Conservation (phyloP, 2,797 vertebrate species). For the Galagoides demidoff region DNA sequence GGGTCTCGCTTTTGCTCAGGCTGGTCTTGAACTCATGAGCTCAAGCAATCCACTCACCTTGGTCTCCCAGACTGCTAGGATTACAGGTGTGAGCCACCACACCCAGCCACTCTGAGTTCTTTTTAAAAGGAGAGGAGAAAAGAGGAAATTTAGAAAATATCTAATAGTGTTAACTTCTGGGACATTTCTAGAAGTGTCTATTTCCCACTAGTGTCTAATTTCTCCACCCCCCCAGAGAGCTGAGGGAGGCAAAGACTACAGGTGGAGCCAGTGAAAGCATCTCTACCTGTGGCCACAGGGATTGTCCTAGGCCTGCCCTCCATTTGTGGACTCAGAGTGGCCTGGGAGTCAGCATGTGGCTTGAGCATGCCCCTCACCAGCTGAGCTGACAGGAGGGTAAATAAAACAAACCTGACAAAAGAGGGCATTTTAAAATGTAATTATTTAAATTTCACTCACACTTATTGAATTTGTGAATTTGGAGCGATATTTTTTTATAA, state of each 20-base stretch:
- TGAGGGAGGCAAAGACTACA: neutral
- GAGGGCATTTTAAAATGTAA: neutral
- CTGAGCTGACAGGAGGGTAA: too few relatives aligned
- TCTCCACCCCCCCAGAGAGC: neutral
- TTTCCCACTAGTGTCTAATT: neutral
- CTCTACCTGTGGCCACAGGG: accelerated
- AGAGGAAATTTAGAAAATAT: neutral
- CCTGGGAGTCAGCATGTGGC: neutral
- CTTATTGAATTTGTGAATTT: neutral
- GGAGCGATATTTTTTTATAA: neutral
- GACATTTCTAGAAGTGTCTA: neutral
- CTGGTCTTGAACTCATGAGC: too few relatives aligned
- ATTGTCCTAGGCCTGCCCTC: accelerated
- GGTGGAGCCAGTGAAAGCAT: neutral
- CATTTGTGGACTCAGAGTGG: too few relatives aligned
- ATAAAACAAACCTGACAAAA: neutral
- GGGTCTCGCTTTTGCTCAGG: too few relatives aligned
- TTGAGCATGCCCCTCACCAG: neutral
- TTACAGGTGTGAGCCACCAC: too few relatives aligned
- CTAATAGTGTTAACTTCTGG: neutral
- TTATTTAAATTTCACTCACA: neutral
- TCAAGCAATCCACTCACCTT: too few relatives aligned
- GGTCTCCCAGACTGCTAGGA: too few relatives aligned
- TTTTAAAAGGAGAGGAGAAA: neutral
- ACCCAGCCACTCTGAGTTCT: neutral